These are phyloP conservation scores for Tachysurus fulvidraco DNA, from an alignment of 2,113 vertebrate genomes.

Conservation along the genomic window DNA sequence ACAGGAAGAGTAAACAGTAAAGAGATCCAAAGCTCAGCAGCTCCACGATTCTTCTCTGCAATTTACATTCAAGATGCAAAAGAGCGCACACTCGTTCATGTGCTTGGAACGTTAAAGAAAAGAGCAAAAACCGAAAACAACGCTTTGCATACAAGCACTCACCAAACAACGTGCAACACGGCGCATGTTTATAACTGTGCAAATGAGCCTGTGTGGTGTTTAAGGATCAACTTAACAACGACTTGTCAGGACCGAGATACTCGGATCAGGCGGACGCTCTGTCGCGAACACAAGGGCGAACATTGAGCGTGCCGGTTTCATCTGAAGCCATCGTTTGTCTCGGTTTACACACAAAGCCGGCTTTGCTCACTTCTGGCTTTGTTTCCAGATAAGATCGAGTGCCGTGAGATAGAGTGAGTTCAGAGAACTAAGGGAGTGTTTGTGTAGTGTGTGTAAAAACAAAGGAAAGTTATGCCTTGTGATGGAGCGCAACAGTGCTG, in stretches of 20 bases:
- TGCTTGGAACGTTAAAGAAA: too few relatives aligned
- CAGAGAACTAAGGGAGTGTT: background rate
- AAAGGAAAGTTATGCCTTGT: background rate
- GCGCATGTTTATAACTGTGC: background rate
- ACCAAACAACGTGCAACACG: background rate
- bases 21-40: background rate
- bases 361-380: conserved; percentile 4
- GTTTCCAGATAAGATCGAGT: background rate
- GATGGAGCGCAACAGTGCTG: background rate
- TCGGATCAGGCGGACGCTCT: background rate
- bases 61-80: background rate
- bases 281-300: conserved; percentile 6
- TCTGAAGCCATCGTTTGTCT: conserved; percentile 20
- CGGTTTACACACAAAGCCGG: background rate
- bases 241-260: background rate
- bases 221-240: background rate
- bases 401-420: too few relatives aligned
- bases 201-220: background rate
- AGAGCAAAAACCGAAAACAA: background rate
- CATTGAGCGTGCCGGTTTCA: conserved; percentile 14
- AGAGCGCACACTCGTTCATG: background rate
- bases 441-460: conserved; percentile 5
- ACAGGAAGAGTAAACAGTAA: background rate
- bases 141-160: background rate
- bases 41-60: background rate